Base-by-base conservation (phyloP, 1,140 invertebrate species). In the Galleria mellonella region DNA sequence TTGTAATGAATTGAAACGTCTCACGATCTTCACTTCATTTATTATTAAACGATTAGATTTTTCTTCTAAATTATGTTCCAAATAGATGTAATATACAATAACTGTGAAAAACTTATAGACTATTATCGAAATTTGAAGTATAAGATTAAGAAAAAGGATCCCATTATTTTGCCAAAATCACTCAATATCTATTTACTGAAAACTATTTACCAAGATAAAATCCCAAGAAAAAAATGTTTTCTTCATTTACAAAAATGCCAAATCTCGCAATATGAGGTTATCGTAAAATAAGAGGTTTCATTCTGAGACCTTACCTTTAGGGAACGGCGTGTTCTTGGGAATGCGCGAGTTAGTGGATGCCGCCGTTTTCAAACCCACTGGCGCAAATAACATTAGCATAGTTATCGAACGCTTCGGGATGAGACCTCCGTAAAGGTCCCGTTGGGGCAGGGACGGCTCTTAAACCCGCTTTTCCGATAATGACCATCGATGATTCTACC, bases 351-450 rank as follows among this genome's bases (percentile, higher is more conserved):
- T 72, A 74, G 72, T 72, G 53, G 62, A 68, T 70, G 52, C 68
- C 60, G 72, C 49, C 71, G 65, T 79, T 75, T 69, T 52, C 55
- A 64, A 70, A 71, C 69, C 75, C 72, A 71, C 72, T 68, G 73
- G 72, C 70, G 75, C 75, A 81, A 81, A 84, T 84, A 84, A 78
- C 81, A 84, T 84, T 84, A 84, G 77, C 81, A 84, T 84, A 84
- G 75, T 82, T 84, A 84, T 84, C 78, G 76, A 79, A 81, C 72
- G 68, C 66, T 64, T 62, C 50, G 71, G 75, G 78, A 81, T 77
- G 74, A 81, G 77, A 78, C 81, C 75, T 72, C 52, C 48, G 71
- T 78, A 84, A 82, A 72, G 74, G 77, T 82, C 72, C 77, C 81
- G 59, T 29, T 38, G 77, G 81, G 74, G 57, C 61, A 46, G 69